Evolutionary conservation across 1,140 invertebrate species (phyloP).

Genomic region (Meloidogyne floridensis): DNA sequence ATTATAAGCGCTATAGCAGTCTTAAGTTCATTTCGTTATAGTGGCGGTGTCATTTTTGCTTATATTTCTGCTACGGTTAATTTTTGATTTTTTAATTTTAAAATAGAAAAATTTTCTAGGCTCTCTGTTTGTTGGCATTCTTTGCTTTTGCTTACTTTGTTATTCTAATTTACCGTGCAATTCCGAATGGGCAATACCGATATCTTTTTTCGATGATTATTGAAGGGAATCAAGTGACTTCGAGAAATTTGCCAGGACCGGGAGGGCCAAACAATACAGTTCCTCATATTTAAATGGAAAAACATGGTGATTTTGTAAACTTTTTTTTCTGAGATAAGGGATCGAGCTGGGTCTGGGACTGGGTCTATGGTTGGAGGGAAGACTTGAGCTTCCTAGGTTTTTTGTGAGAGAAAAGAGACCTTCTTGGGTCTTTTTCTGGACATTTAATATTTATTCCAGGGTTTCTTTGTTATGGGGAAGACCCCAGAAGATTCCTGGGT

Average conservation of each 20-base stretch:
- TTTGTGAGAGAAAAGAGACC: too few species aligned
- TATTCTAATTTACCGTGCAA: slow-evolving; percentile 39
- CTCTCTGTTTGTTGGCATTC: slow-evolving; percentile 28
- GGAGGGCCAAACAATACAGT: background rate
- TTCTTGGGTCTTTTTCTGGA: too few species aligned
- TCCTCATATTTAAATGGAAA: background rate
- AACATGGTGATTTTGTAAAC: background rate
- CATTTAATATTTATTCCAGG: too few species aligned
- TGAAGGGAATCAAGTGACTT: slow-evolving; percentile 29
- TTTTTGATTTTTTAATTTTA: background rate
- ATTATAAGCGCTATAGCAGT: slow-evolving; percentile 38
- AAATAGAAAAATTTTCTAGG: slow-evolving; percentile 21
- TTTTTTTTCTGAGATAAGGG: too few species aligned
- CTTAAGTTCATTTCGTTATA: slow-evolving; percentile 28
- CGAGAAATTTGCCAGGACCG: slow-evolving; percentile 14
- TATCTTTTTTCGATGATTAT: slow-evolving; percentile 46
- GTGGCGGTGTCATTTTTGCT: slow-evolving; percentile 18
- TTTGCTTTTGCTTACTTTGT: slow-evolving; percentile 36
- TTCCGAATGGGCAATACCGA: slow-evolving; percentile 37
- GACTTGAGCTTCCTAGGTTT: too few species aligned
- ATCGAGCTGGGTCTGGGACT: too few species aligned
- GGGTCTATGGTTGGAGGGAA: too few species aligned
- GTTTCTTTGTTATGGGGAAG: too few species aligned
- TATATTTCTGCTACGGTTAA: slow-evolving; percentile 42
- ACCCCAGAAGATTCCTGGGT: too few species aligned